These are phyloP conservation scores for Petrocephalus zakoni DNA, from an alignment of 2,113 vertebrate genomes.

Conservation along the genomic window DNA sequence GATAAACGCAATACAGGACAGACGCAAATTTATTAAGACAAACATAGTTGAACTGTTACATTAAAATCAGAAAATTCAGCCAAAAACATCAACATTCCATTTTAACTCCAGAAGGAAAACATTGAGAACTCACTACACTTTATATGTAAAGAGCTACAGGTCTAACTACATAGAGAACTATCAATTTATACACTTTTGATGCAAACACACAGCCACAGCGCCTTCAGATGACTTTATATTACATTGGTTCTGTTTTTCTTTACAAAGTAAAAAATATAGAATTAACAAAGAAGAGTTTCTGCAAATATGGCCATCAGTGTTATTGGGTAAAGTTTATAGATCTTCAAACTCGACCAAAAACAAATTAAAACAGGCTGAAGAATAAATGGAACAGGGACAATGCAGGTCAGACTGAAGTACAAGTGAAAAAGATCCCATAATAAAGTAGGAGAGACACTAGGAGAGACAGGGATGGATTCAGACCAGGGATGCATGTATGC, in stretches of 20 bases:
- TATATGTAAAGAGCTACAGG: constrained; percentile 26
- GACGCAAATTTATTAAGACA: constrained; percentile 52
- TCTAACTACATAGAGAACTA: constrained; percentile 47
- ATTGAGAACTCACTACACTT: constrained; percentile 34
- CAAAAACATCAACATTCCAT: constrained; percentile 49
- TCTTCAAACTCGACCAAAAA: constrained; percentile 18
- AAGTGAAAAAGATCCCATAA: background rate
- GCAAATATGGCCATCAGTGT: constrained; percentile 52
- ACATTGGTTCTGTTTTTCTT: constrained; percentile 49
- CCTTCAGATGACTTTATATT: constrained; percentile 38
- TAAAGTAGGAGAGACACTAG: background rate
- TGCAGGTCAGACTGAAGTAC: background rate
- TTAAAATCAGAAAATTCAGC: constrained; percentile 42
- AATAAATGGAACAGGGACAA: background rate
- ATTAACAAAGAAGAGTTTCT: constrained; percentile 50
- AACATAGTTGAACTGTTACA: constrained; percentile 43
- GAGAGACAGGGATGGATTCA: background rate
- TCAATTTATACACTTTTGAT: constrained; percentile 44
- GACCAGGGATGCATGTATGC: background rate
- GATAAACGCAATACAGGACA: constrained; percentile 37
- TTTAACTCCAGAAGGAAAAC: constrained; percentile 40
- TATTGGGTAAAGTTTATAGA: constrained; percentile 32
- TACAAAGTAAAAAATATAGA: constrained; percentile 60
- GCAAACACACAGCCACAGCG: constrained; percentile 44
- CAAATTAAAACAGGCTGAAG: constrained; percentile 2